Evolutionary conservation across 2,888 invertebrate genomes (phyloP).

Genomic region (Kuschelorhynchus macadamiae): DNA sequence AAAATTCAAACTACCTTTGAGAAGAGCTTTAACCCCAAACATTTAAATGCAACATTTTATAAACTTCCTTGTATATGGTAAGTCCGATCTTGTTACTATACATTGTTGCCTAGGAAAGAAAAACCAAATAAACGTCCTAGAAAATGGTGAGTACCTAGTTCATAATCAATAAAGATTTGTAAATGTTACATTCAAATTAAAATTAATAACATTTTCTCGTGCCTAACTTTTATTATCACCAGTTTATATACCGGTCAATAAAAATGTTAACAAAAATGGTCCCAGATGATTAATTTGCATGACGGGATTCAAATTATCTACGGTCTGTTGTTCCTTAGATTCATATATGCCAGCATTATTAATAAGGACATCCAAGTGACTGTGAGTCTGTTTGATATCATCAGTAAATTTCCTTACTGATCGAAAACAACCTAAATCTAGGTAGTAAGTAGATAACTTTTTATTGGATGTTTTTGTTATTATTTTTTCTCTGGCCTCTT

Average conservation of each 20-base stretch:
- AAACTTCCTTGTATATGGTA: too few relatives aligned
- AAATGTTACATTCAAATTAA: too few relatives aligned
- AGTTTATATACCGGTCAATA: constrained; percentile 52
- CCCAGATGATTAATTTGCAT: constrained; percentile 55
- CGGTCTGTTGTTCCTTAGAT: constrained; percentile 65
- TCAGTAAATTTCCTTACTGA: constrained; percentile 52
- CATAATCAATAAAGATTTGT: too few relatives aligned
- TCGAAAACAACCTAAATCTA: constrained; percentile 66
- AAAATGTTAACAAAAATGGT: constrained; percentile 50
- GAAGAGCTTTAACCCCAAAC: too few relatives aligned
- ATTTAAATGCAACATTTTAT: too few relatives aligned
- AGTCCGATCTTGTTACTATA: too few relatives aligned
- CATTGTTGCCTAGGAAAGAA: too few relatives aligned
- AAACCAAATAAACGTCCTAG: too few relatives aligned
- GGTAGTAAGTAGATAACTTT: constrained; percentile 63
- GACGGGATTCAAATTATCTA: constrained; percentile 45
- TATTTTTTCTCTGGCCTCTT: constrained; percentile 56
- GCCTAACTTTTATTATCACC: too few relatives aligned
- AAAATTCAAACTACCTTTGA: too few relatives aligned
- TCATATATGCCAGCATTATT: constrained; percentile 69
- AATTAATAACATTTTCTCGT: too few relatives aligned
- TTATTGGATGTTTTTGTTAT: constrained; percentile 57
- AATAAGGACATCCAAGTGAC: constrained; percentile 71
- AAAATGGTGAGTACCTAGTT: too few relatives aligned
- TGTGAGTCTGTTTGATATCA: constrained; percentile 44